These are phyloP conservation scores for Odontomyia ornata DNA, from an alignment of 2,888 invertebrate species.

Conservation along the genomic window DNA sequence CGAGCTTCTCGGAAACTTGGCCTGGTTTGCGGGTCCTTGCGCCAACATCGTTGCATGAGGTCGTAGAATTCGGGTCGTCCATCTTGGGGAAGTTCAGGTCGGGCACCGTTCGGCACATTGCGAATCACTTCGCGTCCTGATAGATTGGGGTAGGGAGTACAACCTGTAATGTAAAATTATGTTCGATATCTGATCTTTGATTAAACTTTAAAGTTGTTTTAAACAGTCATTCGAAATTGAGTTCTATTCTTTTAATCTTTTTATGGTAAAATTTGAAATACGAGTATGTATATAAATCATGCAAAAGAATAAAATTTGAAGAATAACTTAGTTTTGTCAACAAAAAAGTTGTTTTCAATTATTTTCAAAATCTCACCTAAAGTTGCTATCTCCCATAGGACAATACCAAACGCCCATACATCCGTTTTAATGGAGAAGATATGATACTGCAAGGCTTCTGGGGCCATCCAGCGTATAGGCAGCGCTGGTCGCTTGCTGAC, in stretches of 20 bases:
- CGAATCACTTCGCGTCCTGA: conserved; percentile 85
- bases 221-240: no score
- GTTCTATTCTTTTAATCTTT: no score
- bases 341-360: background rate
- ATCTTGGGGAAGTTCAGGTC: conserved; percentile 81
- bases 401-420: conserved; percentile 87
- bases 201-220: no score
- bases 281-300: no score
- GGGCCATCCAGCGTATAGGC: conserved; percentile 80
- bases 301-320: no score
- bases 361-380: conserved; percentile 68
- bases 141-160: conserved; percentile 86
- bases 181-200: no score
- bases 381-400: conserved; percentile 88
- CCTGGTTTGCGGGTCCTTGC: conserved; percentile 75
- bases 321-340: no score
- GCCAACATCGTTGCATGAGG: conserved; percentile 72
- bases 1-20: conserved; percentile 75
- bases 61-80: conserved; percentile 76
- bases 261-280: no score
- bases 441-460: conserved; percentile 81
- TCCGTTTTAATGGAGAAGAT: conserved; percentile 84
- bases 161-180: conserved; percentile 72
- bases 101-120: conserved; percentile 79
- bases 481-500: conserved; percentile 62